phyloP scores from a whole-genome alignment of 2,113 vertebrate genomes.

The Heterotis niloticus region DNA sequence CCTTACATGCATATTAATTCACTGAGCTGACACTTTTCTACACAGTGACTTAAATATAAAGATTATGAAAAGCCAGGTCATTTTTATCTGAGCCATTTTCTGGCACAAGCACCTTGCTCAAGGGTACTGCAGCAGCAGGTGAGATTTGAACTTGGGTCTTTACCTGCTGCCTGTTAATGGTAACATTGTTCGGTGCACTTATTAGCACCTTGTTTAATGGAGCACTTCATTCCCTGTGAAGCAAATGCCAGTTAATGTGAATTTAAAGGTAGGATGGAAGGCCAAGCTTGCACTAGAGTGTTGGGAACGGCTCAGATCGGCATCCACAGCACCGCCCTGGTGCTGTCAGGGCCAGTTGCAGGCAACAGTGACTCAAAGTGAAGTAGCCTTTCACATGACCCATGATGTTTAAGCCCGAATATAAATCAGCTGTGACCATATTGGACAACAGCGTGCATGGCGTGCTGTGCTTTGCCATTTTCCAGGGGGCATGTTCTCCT shows the following conservation, averaged over 20 bases:
- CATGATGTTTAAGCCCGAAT: slow-evolving; percentile 22
- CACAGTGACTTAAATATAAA: too few species aligned
- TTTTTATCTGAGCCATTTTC: too few species aligned
- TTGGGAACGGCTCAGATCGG: background rate
- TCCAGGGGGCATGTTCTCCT: slow-evolving; percentile 30
- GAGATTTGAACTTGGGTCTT: too few species aligned
- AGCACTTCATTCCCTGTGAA: background rate
- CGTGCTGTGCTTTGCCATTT: slow-evolving; percentile 44
- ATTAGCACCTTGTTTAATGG: too few species aligned
- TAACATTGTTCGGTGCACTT: too few species aligned
- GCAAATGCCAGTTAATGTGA: background rate
- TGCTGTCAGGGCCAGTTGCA: slow-evolving; percentile 25
- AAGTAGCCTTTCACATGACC: slow-evolving; percentile 33
- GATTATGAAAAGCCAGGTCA: too few species aligned
- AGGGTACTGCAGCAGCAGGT: too few species aligned
- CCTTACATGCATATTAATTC: too few species aligned
- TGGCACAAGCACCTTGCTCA: too few species aligned
- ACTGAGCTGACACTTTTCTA: too few species aligned
- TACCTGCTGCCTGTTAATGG: too few species aligned
- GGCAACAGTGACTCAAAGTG: slow-evolving; percentile 24
- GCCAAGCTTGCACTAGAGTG: background rate
- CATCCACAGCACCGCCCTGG: background rate
- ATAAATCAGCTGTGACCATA: slow-evolving; percentile 35
- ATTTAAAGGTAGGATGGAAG: background rate
- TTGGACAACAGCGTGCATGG: slow-evolving; percentile 33